These are phyloP conservation scores for Hepsetus odoe DNA, from an alignment of 2,113 vertebrate genomes.

Conservation along the genomic window DNA sequence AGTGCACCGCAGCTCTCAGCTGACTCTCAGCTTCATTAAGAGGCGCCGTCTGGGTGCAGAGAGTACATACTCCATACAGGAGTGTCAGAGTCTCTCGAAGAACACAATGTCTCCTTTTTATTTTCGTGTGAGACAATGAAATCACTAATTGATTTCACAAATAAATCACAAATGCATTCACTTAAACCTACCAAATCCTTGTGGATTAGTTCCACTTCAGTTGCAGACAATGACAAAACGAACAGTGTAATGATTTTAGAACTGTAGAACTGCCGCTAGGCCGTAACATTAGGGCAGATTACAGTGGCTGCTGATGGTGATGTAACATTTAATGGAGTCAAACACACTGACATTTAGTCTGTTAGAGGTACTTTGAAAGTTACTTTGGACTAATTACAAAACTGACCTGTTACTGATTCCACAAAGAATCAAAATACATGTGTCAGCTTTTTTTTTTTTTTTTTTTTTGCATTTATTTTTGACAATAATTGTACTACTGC, in stretches of 20 bases:
- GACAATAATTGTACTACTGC: too few relatives aligned
- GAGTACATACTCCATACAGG: constrained; percentile 5
- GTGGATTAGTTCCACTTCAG: too few relatives aligned
- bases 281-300: background rate
- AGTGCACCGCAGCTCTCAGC: background rate
- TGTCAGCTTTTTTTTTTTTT: too few relatives aligned
- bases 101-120: background rate
- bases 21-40: constrained; percentile 36
- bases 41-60: constrained; percentile 24
- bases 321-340: background rate
- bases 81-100: background rate
- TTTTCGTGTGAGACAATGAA: background rate
- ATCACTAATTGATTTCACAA: background rate
- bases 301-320: background rate
- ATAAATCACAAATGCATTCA: too few relatives aligned
- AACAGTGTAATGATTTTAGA: background rate
- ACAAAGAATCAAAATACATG: too few relatives aligned
- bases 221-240: background rate
- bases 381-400: too few relatives aligned
- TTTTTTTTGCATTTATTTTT: too few relatives aligned
- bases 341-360: background rate
- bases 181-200: too few relatives aligned
- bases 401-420: too few relatives aligned
- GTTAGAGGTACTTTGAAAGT: too few relatives aligned
- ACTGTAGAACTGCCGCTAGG: background rate